These are phyloP conservation scores for Lytechinus variegatus DNA, from an alignment of 35 echinoderm and acorn worm genomes.

Conservation along the genomic window DNA sequence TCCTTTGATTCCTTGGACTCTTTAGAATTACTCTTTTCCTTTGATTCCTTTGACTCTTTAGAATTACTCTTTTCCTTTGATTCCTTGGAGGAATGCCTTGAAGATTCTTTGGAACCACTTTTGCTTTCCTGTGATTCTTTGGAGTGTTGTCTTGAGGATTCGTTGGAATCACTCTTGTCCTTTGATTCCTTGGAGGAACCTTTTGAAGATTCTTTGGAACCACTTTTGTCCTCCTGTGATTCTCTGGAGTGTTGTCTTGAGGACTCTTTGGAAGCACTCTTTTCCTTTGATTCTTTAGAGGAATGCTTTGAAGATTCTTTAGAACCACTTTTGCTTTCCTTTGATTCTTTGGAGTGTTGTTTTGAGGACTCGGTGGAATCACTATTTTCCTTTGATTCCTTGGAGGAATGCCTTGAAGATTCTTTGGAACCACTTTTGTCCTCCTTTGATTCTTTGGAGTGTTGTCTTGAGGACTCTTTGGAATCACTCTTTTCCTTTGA, in stretches of 20 bases:
- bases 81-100: neutral
- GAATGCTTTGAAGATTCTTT: neutral
- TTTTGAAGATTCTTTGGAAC: conserved; percentile 45
- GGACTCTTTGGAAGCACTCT: neutral
- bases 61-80: neutral
- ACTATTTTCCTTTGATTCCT: neutral
- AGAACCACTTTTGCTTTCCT: neutral
- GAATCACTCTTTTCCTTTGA: neutral
- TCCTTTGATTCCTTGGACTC: neutral
- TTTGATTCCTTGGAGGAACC: neutral
- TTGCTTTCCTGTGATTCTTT: neutral
- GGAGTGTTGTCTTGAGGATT: neutral
- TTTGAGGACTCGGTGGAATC: neutral
- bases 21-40: neutral
- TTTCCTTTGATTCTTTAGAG: neutral
- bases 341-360: neutral
- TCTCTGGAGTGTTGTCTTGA: conserved; percentile 22
- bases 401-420: neutral
- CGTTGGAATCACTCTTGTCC: neutral
- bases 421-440: neutral
- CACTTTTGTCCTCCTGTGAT: conserved; percentile 5
- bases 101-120: neutral
- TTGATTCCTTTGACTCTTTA: neutral
- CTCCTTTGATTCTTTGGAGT: neutral
- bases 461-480: neutral